Base-by-base conservation (phyloP, 2,113 vertebrate genomes). In the Synodontis membranacea region DNA sequence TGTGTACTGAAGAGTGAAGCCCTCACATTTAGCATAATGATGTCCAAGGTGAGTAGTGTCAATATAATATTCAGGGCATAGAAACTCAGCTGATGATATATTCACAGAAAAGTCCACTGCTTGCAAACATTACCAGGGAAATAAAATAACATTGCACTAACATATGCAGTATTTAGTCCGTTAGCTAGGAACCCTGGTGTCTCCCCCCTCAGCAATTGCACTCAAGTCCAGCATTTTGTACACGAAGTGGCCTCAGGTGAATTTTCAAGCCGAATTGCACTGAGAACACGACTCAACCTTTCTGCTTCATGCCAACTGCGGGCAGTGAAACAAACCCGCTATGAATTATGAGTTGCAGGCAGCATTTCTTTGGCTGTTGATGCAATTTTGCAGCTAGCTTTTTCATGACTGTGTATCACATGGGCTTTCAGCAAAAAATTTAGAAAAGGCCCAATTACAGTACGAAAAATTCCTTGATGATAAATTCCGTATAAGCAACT, bases 1-100 rank as follows among this genome's bases (percentile, higher is more conserved):
- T 64, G 60, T 64, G n/a, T 64, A 39, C 44, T 64, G 74, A 37
- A 66, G 12, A 52, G 60, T 39, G 44, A 50, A 37, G 42, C 23
- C 5, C 10, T 39, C 5, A 46, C 34, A 85, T 76, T 85, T 64
- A 78, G 37, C 21, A 85, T 64, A 50, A 60, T n/a, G 25, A 80
- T 86, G 78, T 72, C 37, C 48, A 48, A 10, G 12, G n/a, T 64
- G 21, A 78, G 42, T 19, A 78, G 11, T 44, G n/a, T 28, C 39
- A 80, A 80, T 62, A 50, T 85, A 78, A 62, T 44, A 56, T 80
- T 56, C 50, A 56, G 2, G 23, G 54, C 28, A n/a, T 23, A 34
- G 68, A 84, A 44, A n/a, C 34, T 5, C 34, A 21, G 37, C 37
- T 62, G 4, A 25, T 80, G 64, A 64, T 48, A 34, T 46, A 62